Conservation (phyloP, 23 tunicate species). For the Trididemnum clinides region DNA sequence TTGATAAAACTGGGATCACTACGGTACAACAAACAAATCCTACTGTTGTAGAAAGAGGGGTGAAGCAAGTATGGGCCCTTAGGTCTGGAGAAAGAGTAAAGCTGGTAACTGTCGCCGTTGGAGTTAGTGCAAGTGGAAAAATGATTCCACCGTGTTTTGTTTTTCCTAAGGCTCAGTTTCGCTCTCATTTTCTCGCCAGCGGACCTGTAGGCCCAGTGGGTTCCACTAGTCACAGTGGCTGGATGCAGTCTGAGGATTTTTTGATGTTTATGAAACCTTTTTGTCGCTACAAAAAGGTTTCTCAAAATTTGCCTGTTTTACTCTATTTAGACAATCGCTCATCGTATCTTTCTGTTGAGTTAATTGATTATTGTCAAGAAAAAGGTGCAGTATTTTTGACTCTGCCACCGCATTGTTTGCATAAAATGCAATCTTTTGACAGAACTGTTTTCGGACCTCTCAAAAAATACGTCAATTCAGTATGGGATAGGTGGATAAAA, state of each 20-base stretch:
- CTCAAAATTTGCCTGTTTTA: background rate
- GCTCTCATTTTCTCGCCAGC: slow-evolving; percentile 10
- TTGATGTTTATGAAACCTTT: slow-evolving; percentile 32
- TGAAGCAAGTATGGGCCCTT: slow-evolving; percentile 29
- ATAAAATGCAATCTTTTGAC: too few relatives aligned
- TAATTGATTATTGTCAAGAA: slow-evolving; percentile 17
- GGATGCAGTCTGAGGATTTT: slow-evolving; percentile 32
- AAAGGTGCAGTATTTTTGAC: too few relatives aligned
- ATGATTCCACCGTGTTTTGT: slow-evolving; percentile 32
- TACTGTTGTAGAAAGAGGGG: slow-evolving; percentile 32
- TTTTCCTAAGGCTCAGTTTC: slow-evolving; percentile 10
- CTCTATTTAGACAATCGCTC: slow-evolving; percentile 14
- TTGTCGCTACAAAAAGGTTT: background rate
- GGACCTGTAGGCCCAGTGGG: slow-evolving; percentile 22
- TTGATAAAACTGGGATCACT: slow-evolving; percentile 45
- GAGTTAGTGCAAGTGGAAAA: slow-evolving; percentile 36
- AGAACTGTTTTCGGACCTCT: too few relatives aligned
- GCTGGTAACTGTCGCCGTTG: slow-evolving; percentile 15
- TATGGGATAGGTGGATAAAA: background rate
- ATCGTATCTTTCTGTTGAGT: slow-evolving; percentile 12
- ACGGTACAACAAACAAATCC: slow-evolving; percentile 27
- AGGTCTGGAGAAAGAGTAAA: slow-evolving; percentile 36
- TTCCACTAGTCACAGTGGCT: slow-evolving; percentile 18
- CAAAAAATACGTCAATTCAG: background rate
- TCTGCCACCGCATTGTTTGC: too few relatives aligned